Evolutionary conservation across 2,113 vertebrate genomes (phyloP).

Genomic region (Anhinga rufa): DNA sequence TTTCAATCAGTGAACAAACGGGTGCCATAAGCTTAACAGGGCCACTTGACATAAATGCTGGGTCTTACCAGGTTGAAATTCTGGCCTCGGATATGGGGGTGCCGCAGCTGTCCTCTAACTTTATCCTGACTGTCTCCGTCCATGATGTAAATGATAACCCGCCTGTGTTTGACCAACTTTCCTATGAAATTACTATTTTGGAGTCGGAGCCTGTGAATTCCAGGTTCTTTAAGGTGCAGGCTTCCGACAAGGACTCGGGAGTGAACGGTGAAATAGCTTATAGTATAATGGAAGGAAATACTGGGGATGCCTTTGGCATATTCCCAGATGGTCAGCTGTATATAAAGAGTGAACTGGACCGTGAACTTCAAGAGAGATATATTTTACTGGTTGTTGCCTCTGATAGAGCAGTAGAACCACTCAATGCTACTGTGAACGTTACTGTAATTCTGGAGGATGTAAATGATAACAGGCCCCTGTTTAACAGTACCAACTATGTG

Average conservation of each 20-base stretch:
- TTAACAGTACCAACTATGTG: constrained; percentile 95
- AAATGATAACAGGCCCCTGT: constrained; percentile 95
- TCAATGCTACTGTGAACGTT: constrained; percentile 89
- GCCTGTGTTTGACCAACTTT: constrained; percentile 93
- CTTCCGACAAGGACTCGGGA: constrained; percentile 91
- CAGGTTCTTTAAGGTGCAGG: constrained; percentile 92
- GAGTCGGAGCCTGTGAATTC: constrained; percentile 95
- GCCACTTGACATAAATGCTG: constrained; percentile 84
- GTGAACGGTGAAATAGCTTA: constrained; percentile 93
- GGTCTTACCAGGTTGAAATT: constrained; percentile 91
- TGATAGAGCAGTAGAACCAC: constrained; percentile 90
- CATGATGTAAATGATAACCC: constrained; percentile 97
- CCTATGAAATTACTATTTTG: constrained; percentile 89
- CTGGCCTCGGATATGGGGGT: constrained; percentile 88
- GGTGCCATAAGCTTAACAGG: constrained; percentile 86
- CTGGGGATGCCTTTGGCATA: constrained; percentile 89
- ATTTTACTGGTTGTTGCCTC: constrained; percentile 84
- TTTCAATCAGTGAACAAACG: constrained; percentile 83
- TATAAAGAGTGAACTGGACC: constrained; percentile 92
- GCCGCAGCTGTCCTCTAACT: constrained; percentile 82
- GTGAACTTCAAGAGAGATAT: constrained; percentile 91
- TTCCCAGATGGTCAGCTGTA: constrained; percentile 97
- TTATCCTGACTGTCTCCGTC: constrained; percentile 88
- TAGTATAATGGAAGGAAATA: constrained; percentile 87
- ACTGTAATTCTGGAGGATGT: constrained; percentile 91